These are phyloP conservation scores for Spodoptera frugiperda DNA, from an alignment of 1,140 invertebrate genomes.

Conservation along the genomic window DNA sequence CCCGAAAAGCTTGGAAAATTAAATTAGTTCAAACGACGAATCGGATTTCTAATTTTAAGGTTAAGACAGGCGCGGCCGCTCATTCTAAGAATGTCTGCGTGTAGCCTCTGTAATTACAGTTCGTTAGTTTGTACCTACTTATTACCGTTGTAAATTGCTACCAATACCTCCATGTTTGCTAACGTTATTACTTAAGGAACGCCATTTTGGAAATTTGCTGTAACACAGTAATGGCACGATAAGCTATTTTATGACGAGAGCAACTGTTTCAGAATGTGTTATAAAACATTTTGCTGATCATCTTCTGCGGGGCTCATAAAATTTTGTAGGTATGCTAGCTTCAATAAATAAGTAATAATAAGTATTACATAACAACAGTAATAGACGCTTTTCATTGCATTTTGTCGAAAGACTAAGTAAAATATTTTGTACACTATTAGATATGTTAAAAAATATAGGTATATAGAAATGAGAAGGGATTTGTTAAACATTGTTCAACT, in stretches of 20 bases:
- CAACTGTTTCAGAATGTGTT: too few relatives aligned
- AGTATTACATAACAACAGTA: too few relatives aligned
- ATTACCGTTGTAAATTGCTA: slow-evolving; percentile 7
- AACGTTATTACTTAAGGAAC: not conserved
- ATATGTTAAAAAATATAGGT: too few relatives aligned
- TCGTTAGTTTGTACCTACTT: slow-evolving; percentile 26
- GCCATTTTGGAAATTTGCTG: not conserved
- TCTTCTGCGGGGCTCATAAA: not conserved
- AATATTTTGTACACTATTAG: too few relatives aligned
- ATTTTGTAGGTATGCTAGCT: not conserved
- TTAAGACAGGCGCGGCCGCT: slow-evolving; percentile 47
- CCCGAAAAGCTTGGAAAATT: slow-evolving; percentile 68
- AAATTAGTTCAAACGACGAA: slow-evolving; percentile 69
- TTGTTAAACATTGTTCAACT: too few relatives aligned
- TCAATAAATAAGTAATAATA: too few relatives aligned
- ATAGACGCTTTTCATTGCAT: too few relatives aligned
- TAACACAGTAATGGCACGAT: not conserved
- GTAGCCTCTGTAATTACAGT: slow-evolving; percentile 29
- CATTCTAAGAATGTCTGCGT: slow-evolving; percentile 48
- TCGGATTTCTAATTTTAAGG: slow-evolving; percentile 69
- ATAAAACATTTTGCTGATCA: not conserved
- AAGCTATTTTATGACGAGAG: not conserved
- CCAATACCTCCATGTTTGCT: not conserved
- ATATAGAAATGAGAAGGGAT: too few relatives aligned
- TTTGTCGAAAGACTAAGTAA: too few relatives aligned